Conservation (phyloP, 2,113 vertebrate species). For the Morphnarchus princeps region DNA sequence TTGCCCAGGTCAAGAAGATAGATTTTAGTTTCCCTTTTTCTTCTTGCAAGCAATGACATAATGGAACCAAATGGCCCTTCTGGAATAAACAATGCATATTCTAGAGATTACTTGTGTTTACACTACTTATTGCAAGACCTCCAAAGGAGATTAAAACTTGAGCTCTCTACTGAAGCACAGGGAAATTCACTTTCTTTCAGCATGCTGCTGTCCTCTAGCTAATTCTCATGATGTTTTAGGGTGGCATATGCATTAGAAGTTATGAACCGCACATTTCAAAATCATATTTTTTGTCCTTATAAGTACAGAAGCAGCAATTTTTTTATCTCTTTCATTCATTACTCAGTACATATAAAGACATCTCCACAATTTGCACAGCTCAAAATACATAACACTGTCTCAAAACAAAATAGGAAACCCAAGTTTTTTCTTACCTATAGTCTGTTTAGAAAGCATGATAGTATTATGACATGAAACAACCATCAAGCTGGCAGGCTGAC, state of each 20-base stretch:
- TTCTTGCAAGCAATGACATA: constrained; percentile 48
- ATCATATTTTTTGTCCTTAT: not conserved
- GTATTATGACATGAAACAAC: not conserved
- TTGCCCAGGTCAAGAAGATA: constrained; percentile 20
- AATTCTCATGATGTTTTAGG: not conserved
- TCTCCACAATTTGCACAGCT: not conserved
- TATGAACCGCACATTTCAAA: not conserved
- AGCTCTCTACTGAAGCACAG: not conserved
- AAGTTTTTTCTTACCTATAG: not conserved
- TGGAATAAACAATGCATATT: constrained; percentile 59
- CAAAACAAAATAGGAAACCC: not conserved
- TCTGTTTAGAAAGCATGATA: not conserved
- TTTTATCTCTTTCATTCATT: not conserved
- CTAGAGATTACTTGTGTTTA: constrained; percentile 52
- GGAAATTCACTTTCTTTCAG: not conserved
- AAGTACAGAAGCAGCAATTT: not conserved
- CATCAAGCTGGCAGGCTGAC: not conserved
- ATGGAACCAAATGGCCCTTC: constrained; percentile 54
- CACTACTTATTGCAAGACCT: constrained; percentile 12
- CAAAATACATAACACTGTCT: not conserved
- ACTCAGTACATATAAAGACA: not conserved
- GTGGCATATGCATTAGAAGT: not conserved
- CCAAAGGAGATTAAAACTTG: constrained; percentile 39
- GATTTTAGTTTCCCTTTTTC: constrained; percentile 28
- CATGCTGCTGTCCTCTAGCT: not conserved